phyloP scores from a whole-genome alignment of 2,797 vertebrate genomes.

The Sardinella longiceps region DNA sequence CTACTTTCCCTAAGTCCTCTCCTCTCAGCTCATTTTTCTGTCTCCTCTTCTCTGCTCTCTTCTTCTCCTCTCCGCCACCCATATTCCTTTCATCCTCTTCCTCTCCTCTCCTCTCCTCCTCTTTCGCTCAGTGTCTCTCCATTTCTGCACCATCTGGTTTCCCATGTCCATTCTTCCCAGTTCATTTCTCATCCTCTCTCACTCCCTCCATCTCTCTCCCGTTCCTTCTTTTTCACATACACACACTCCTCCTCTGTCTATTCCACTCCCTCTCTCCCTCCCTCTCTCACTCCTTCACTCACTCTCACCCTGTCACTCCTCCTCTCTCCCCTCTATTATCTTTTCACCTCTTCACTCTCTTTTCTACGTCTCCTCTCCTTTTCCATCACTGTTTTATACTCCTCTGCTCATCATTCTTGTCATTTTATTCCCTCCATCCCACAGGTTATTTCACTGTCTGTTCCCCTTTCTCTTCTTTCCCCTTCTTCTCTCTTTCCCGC shows the following conservation, averaged over 20 bases:
- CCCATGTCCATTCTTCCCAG: neutral
- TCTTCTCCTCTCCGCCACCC: neutral
- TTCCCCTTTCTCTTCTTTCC: neutral
- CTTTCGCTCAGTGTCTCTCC: neutral
- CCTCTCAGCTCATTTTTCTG: neutral
- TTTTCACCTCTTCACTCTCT: neutral
- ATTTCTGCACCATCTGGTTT: slow-evolving; percentile 4
- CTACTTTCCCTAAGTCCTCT: neutral
- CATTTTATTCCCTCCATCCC: neutral
- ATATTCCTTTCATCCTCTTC: neutral
- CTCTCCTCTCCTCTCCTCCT: neutral
- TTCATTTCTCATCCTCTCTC: neutral
- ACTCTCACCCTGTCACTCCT: neutral
- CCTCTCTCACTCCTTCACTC: neutral
- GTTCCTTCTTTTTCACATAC: neutral
- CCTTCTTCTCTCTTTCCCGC: neutral
- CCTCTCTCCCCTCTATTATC: neutral
- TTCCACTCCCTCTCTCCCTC: neutral
- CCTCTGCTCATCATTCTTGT: neutral
- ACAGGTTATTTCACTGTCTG: neutral
- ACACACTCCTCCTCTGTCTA: neutral
- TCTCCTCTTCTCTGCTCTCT: neutral
- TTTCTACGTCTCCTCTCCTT: neutral
- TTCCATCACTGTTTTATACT: no score
- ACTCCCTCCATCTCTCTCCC: neutral